These are phyloP conservation scores for Ypsolopha scabrella DNA, from an alignment of 2,888 invertebrate species.

Conservation along the genomic window DNA sequence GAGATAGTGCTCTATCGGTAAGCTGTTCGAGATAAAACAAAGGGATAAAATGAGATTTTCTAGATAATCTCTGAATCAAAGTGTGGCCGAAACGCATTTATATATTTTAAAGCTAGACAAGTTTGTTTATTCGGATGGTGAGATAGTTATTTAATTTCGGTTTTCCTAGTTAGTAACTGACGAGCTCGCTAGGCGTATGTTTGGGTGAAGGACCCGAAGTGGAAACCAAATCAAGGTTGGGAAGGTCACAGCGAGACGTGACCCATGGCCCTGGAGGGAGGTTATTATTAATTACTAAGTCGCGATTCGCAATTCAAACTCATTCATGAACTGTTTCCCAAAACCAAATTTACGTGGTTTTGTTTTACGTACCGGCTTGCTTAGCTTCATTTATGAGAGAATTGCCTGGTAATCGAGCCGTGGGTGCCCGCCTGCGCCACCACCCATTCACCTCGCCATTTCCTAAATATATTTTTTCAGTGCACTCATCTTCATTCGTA, in stretches of 20 bases:
- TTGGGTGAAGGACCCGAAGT: constrained; percentile 75
- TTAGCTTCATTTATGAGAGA: constrained; percentile 43
- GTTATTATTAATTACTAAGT: constrained; percentile 32
- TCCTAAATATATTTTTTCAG: constrained; percentile 25
- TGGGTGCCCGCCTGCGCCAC: constrained; percentile 63
- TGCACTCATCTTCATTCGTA: constrained; percentile 45
- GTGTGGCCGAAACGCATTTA: no score
- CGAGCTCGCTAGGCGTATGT: constrained; percentile 45
- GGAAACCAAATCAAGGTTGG: constrained; percentile 88
- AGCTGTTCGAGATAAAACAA: no score
- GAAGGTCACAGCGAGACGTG: constrained; percentile 81
- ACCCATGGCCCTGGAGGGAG: constrained; percentile 68
- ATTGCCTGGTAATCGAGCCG: constrained; percentile 51
- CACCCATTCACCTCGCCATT: constrained; percentile 41
- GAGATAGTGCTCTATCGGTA: no score
- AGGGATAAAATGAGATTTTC: no score
- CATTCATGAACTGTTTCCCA: constrained; percentile 27
- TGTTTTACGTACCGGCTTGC: constrained; percentile 44
- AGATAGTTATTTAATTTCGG: constrained; percentile 12
- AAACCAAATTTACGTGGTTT: constrained; percentile 38
- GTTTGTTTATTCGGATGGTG: neutral
- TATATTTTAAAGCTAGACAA: no score
- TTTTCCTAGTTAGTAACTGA: constrained; percentile 41
- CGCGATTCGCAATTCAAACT: constrained; percentile 37
- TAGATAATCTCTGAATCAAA: no score